Conservation (phyloP, 2,113 vertebrate species). For the Halichoeres trimaculatus region DNA sequence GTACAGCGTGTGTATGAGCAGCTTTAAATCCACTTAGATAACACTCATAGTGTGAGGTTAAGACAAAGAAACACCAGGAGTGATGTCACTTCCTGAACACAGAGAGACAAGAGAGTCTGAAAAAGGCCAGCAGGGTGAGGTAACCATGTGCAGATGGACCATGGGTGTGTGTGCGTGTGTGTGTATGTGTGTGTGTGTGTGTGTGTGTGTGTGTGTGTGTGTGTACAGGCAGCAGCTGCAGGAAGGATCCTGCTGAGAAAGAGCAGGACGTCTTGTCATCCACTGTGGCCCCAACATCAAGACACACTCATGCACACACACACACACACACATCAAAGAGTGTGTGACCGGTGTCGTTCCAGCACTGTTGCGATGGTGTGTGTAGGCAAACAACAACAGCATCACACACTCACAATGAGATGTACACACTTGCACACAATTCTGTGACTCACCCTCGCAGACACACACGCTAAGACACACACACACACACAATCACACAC, state of each 20-base stretch:
- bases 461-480: slow-evolving; percentile 47
- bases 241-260: slow-evolving; percentile 80
- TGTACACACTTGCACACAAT: slow-evolving; percentile 28
- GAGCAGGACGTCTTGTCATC: slow-evolving; percentile 79
- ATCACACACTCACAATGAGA: slow-evolving; percentile 29
- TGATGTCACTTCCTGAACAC: slow-evolving; percentile 72
- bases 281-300: slow-evolving; percentile 69
- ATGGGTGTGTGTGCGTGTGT: slow-evolving; percentile 34
- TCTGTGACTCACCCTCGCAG: slow-evolving; percentile 41
- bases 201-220: neutral
- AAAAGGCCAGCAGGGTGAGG: slow-evolving; percentile 68
- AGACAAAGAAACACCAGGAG: slow-evolving; percentile 23
- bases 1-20: neutral
- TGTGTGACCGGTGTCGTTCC: slow-evolving; percentile 58
- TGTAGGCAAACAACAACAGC: slow-evolving; percentile 74
- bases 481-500: too few species aligned
- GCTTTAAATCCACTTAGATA: neutral
- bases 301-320: slow-evolving; percentile 43
- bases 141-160: slow-evolving; percentile 82
- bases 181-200: neutral
- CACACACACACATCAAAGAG: slow-evolving; percentile 74
- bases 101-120: slow-evolving; percentile 62
- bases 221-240: slow-evolving; percentile 69
- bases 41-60: slow-evolving; percentile 12
- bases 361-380: slow-evolving; percentile 52